Evolutionary conservation across 1,140 invertebrate genomes (phyloP).

Genomic region (Asobara japonica): DNA sequence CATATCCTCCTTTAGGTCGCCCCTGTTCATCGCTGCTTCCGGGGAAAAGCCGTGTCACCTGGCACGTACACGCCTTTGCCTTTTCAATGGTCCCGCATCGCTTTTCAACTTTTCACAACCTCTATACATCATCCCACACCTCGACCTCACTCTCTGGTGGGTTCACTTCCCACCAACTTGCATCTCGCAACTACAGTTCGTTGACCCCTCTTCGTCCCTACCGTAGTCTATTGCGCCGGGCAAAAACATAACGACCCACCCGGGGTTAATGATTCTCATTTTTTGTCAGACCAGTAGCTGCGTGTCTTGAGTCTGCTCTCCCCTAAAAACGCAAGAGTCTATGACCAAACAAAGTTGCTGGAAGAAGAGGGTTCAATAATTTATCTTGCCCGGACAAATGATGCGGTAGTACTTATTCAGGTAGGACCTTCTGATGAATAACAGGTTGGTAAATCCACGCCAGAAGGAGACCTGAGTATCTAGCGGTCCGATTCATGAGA

Average conservation of each 20-base stretch:
- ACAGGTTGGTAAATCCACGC: too few species aligned
- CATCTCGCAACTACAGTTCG: constrained; percentile 9
- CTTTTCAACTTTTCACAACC: constrained; percentile 33
- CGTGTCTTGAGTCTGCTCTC: constrained; percentile 10
- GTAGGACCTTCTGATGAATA: too few species aligned
- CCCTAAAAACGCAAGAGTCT: constrained; percentile 14
- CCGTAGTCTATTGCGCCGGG: background rate
- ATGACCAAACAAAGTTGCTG: too few species aligned
- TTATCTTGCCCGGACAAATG: too few species aligned
- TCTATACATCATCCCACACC: background rate
- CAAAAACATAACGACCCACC: constrained; percentile 33
- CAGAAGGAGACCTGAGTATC: too few species aligned
- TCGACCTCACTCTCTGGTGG: constrained; percentile 5
- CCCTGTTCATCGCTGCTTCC: constrained; percentile 18
- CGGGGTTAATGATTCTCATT: constrained; percentile 37
- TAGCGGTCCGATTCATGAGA: too few species aligned
- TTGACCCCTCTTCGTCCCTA: background rate
- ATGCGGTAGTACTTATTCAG: too few species aligned
- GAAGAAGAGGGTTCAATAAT: background rate
- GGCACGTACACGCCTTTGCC: constrained; percentile 34
- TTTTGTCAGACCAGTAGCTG: constrained; percentile 17
- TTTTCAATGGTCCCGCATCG: constrained; percentile 30
- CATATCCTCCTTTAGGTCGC: background rate
- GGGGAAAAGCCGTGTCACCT: constrained; percentile 37
- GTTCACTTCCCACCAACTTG: background rate